Percentiles rank a stretch among this genome's conserved stretches.
These are phyloP conservation scores for Python bivittatus DNA, from an alignment of 2,113 vertebrate genomes.

Conservation along the genomic window DNA sequence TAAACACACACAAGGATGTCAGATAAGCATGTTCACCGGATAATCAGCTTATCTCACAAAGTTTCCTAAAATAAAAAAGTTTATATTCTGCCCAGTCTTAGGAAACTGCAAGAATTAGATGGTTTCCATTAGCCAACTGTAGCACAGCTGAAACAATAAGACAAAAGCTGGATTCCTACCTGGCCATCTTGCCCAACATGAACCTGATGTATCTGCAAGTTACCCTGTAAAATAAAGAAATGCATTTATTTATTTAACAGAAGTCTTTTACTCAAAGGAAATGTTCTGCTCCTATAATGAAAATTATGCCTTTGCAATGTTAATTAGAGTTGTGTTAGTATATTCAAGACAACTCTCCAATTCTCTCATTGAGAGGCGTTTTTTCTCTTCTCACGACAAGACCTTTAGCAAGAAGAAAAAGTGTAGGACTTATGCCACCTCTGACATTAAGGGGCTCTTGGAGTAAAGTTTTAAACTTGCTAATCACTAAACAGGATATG, in stretches of 20 bases:
- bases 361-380: background rate
- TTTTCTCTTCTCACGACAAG: background rate
- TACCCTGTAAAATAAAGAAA: conserved; percentile 81
- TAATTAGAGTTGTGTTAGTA: background rate
- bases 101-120: background rate
- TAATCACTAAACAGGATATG: background rate
- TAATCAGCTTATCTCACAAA: rapidly evolving
- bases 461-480: background rate
- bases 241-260: background rate
- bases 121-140: background rate
- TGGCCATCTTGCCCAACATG: conserved; percentile 96
- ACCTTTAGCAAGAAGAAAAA: background rate
- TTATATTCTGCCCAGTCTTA: background rate
- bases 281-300: background rate
- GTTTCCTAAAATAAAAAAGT: background rate
- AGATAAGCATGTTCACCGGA: background rate
- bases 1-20: background rate
- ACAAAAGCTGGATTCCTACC: conserved; percentile 74
- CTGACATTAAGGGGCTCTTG: background rate
- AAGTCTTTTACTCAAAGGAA: background rate
- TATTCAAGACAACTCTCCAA: background rate
- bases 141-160: rapidly evolving
- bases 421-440: background rate
- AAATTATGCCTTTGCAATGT: background rate
- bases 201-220: conserved; percentile 96